Percentiles rank a stretch among this genome's conserved stretches.
Conservation (phyloP, 2,888 invertebrate species). For the Conistra vaccinii region DNA sequence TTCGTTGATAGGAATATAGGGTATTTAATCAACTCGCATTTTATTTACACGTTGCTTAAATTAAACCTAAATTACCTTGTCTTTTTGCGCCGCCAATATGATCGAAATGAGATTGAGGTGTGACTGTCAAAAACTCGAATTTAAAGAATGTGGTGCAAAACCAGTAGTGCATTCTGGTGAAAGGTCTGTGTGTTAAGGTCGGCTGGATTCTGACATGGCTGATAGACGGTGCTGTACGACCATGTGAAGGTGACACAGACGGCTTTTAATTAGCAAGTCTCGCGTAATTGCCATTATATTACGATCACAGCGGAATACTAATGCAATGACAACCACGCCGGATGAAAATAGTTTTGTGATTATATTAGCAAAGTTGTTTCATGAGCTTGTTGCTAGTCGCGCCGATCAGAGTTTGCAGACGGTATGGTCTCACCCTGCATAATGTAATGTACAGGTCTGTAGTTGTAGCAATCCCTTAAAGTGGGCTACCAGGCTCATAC, state of each 20-base stretch:
- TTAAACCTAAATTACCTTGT: conserved; percentile 41
- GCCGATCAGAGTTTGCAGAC: neutral
- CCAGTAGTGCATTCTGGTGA: conserved; percentile 66
- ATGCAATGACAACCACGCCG: conserved; percentile 4
- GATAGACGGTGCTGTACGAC: conserved; percentile 33
- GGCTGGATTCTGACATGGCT: conserved; percentile 50
- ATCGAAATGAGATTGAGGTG: conserved; percentile 41
- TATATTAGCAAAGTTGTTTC: conserved; percentile 23
- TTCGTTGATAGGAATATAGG: neutral
- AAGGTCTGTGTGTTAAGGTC: conserved; percentile 73
- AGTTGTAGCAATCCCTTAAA: neutral
- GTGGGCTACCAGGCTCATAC: no score
- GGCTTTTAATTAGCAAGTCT: conserved; percentile 19
- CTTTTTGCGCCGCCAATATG: conserved; percentile 19
- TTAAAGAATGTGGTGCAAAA: conserved; percentile 56
- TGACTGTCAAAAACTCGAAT: conserved; percentile 37
- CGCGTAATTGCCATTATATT: conserved; percentile 12
- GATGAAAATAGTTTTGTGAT: conserved; percentile 26
- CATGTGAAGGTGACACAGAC: conserved; percentile 23
- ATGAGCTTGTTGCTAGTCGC: conserved; percentile 12
- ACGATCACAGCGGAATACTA: conserved; percentile 11
- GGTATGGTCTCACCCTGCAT: neutral
- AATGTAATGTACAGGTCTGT: neutral
- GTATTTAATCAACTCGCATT: neutral
- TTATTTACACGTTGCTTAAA: conserved; percentile 2